Evolutionary conservation across 2,888 invertebrate species (phyloP).

Genomic region (Aphidoletes aphidimyza): DNA sequence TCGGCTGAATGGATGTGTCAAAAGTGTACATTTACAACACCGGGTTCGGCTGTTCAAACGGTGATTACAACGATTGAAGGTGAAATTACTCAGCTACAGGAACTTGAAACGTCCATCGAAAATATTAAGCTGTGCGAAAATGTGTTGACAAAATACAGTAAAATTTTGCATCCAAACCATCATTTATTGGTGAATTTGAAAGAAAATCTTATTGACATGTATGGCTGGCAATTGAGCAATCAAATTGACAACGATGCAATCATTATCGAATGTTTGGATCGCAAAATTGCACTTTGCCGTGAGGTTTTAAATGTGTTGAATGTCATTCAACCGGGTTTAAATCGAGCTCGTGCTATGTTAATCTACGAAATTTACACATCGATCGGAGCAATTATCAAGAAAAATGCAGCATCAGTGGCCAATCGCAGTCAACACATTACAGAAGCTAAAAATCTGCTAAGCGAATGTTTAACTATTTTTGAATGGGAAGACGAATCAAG

Average conservation of each 20-base stretch:
- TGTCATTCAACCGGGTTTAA: slow-evolving; percentile 73
- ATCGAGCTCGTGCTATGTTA: slow-evolving; percentile 80
- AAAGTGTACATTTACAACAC: slow-evolving; percentile 74
- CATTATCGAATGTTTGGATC: slow-evolving; percentile 69
- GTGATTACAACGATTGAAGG: slow-evolving; percentile 74
- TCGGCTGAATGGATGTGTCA: slow-evolving; percentile 63
- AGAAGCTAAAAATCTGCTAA: slow-evolving; percentile 73
- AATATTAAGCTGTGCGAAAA: slow-evolving; percentile 75
- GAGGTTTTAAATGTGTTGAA: slow-evolving; percentile 74
- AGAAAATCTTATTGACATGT: slow-evolving; percentile 79
- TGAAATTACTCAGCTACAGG: slow-evolving; percentile 75
- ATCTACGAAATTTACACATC: slow-evolving; percentile 86
- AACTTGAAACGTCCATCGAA: slow-evolving; percentile 69
- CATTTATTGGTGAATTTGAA: slow-evolving; percentile 75
- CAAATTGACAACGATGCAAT: slow-evolving; percentile 77
- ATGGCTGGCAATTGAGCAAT: slow-evolving; percentile 80
- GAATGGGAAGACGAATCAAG: slow-evolving; percentile 71
- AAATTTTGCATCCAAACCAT: slow-evolving; percentile 81
- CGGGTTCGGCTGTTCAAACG: slow-evolving; percentile 71
- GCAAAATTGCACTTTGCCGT: slow-evolving; percentile 75
- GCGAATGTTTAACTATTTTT: slow-evolving; percentile 75
- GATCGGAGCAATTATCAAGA: slow-evolving; percentile 74
- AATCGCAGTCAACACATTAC: slow-evolving; percentile 68
- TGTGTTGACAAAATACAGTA: slow-evolving; percentile 72
- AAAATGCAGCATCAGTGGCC: slow-evolving; percentile 70